These are phyloP conservation scores for Tor tambroides DNA, from an alignment of 2,113 vertebrate species.

Conservation along the genomic window DNA sequence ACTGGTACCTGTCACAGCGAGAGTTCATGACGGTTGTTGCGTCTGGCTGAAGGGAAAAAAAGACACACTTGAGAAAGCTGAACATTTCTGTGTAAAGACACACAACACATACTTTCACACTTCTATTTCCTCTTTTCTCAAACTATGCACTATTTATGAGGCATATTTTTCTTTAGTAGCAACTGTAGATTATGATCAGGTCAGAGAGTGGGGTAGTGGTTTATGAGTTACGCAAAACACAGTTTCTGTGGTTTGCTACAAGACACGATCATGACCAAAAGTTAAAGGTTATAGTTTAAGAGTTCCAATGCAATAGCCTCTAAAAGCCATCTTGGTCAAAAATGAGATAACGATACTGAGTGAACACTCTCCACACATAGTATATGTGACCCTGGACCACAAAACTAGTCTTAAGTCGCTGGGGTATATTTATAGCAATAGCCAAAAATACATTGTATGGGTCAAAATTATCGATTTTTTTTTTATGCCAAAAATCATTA, in stretches of 20 bases:
- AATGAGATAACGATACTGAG: no score
- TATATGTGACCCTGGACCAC: no score
- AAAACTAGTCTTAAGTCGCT: no score
- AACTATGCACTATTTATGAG: not conserved
- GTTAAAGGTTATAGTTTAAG: not conserved
- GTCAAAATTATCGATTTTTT: no score
- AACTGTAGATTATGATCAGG: not conserved
- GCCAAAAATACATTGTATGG: no score
- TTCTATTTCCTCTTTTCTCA: slow-evolving; percentile 10
- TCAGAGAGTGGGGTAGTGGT: not conserved
- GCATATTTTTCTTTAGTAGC: not conserved
- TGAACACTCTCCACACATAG: no score
- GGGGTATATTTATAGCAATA: no score
- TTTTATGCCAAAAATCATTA: no score
- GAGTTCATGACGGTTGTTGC: not conserved
- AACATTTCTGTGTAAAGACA: not conserved
- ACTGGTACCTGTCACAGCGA: slow-evolving; percentile 20
- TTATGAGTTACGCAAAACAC: not conserved
- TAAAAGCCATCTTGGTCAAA: no score
- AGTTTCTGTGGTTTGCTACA: not conserved
- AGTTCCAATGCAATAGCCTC: no score
- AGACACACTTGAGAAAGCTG: not conserved
- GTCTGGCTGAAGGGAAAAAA: slow-evolving; percentile 1
- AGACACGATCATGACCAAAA: not conserved
- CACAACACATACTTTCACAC: not conserved